Percentiles rank a stretch among this genome's conserved stretches.
These are phyloP conservation scores for Petrosia ficiformis DNA, from an alignment of 37 sponge, comb jelly and placozoan genomes.

Conservation along the genomic window DNA sequence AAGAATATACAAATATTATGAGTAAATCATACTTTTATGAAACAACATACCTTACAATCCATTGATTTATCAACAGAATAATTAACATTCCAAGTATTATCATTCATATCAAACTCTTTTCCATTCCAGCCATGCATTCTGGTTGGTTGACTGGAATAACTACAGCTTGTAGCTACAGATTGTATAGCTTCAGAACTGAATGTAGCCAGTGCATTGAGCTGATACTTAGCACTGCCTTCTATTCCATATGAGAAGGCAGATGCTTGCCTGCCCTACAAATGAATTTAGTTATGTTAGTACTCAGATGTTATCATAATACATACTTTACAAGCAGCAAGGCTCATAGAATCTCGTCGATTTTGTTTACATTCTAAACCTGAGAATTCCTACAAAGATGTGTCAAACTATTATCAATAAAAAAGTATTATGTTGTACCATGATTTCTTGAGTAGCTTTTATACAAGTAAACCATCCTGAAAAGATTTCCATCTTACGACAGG, in stretches of 20 bases:
- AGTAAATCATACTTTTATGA: not conserved
- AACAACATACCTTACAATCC: slow-evolving; percentile 11
- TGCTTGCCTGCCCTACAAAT: not conserved
- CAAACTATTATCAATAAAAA: not conserved
- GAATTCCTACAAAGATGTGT: not conserved
- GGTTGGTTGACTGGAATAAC: slow-evolving; percentile 5
- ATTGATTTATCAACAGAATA: slow-evolving; percentile 4
- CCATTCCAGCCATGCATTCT: slow-evolving; percentile 41
- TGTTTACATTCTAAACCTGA: not conserved
- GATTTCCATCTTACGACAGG: slow-evolving; percentile 26
- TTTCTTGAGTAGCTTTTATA: slow-evolving; percentile 27
- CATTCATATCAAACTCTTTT: slow-evolving; percentile 3
- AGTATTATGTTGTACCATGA: not conserved
- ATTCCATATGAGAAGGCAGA: slow-evolving; percentile 25
- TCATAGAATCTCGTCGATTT: not conserved
- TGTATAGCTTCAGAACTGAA: slow-evolving; percentile 23
- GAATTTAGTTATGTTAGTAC: not conserved
- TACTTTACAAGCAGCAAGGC: not conserved
- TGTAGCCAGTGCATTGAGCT: slow-evolving; percentile 19
- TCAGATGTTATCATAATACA: not conserved
- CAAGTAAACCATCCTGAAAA: slow-evolving; percentile 49
- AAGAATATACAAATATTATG: no score
- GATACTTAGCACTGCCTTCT: slow-evolving; percentile 7
- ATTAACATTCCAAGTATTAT: not conserved
- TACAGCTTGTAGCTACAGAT: slow-evolving; percentile 9